These are phyloP conservation scores for Spisula subtruncata DNA, from an alignment of 2,888 invertebrate genomes.

Conservation along the genomic window DNA sequence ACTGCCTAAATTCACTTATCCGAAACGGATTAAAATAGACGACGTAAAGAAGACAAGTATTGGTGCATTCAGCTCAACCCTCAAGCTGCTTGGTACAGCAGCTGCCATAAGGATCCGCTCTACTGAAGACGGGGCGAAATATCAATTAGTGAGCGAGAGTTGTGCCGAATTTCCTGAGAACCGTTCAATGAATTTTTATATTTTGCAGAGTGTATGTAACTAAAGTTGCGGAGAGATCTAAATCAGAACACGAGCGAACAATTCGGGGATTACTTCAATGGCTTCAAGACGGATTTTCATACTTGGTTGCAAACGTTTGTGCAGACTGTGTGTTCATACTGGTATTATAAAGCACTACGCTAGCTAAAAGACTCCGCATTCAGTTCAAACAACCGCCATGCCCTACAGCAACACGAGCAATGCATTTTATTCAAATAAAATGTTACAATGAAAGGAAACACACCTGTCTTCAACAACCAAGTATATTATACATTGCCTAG, in stretches of 20 bases:
- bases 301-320: neutral
- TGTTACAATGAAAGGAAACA: neutral
- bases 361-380: neutral
- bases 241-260: neutral
- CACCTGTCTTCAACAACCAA: neutral
- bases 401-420: neutral
- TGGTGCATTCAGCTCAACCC: conserved; percentile 20
- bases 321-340: neutral
- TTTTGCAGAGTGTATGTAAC: conserved; percentile 13
- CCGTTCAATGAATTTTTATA: neutral
- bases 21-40: conserved; percentile 23
- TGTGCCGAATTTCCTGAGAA: conserved; percentile 2
- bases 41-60: neutral
- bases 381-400: neutral
- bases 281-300: neutral
- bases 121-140: conserved; percentile 34
- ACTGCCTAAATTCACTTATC: conserved; percentile 21
- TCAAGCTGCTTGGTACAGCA: conserved; percentile 22
- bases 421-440: conserved; percentile 26
- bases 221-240: neutral
- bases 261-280: neutral
- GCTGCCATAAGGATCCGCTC: conserved; percentile 34
- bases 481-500: neutral
- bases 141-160: conserved; percentile 43
- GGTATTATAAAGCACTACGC: neutral